Base-by-base conservation (phyloP, 2,113 vertebrate species). In the Channa argus region DNA sequence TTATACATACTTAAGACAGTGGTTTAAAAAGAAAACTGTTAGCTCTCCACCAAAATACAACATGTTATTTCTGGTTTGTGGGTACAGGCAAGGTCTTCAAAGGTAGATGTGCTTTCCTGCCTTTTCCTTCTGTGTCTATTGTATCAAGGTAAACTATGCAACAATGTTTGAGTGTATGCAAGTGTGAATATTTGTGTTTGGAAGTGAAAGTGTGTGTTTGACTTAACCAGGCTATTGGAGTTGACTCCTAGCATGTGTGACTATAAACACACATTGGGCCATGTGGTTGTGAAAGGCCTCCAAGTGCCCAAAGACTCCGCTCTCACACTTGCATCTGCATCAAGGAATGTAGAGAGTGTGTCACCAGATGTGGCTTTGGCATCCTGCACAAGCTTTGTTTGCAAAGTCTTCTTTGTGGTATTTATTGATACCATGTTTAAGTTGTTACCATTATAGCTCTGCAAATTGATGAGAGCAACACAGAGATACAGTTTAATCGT, bases 111-210 rank as follows among this genome's bases (percentile, higher is more conserved):
- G 51, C 5, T 77, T 79, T 84, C 74, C 72, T 64, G 61, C 46
- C 51, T 66, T 61, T 56, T 24, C 63, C 39, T 33, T 68, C 47
- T 46, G 58, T 61, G 43, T 85, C 72, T 76, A 33, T 73, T 75
- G 51, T 51, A 55, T 74, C 59, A 50, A 68, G 44, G 78, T 67
- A 79, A 84, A 84, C 80, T 81, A 10, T 36, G 60, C 44, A 53
- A 67, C 59, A 47, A 33, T 78, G 80, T 83, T 81, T 82, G 74
- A 83, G 71, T 77, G 45, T 63, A 38, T 15, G 77, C 33, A 59
- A 79, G 79, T 79, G 84, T 85, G 87, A 77, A 54, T 81, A 72
- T 74, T 87, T 91, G 87, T 78, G 67, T 88, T 86, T 80, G 83
- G 61, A 46, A 80, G 80, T 34, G 67, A 83, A 77, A 83, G 76